Evolutionary conservation across 2,113 vertebrate genomes (phyloP).

Genomic region (Alethe diademata): DNA sequence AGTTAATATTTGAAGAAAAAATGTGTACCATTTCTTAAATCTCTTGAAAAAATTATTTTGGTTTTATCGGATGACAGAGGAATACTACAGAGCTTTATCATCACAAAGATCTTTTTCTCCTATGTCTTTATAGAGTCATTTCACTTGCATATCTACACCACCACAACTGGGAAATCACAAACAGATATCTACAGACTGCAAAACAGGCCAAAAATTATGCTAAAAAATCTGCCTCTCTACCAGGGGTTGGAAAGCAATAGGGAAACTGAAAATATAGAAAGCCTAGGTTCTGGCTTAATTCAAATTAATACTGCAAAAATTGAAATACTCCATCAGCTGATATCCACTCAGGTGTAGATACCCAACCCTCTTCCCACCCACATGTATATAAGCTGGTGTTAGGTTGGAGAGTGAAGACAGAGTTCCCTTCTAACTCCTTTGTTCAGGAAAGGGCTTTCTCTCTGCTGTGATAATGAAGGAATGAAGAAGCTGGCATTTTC

Average conservation of each 20-base stretch:
- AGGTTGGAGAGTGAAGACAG: background rate
- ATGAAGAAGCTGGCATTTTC: background rate
- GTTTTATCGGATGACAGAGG: background rate
- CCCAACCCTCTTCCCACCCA: background rate
- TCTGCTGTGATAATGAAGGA: background rate
- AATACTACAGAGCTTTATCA: background rate
- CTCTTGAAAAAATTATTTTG: background rate
- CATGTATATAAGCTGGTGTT: fast-evolving
- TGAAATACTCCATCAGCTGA: background rate
- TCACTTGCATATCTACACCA: background rate
- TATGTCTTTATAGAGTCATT: background rate
- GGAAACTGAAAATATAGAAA: background rate
- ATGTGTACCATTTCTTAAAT: background rate
- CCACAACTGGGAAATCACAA: background rate
- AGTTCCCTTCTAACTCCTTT: background rate
- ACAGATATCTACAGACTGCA: background rate
- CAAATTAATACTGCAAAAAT: background rate
- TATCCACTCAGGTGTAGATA: background rate
- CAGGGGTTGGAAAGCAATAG: background rate
- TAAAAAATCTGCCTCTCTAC: background rate
- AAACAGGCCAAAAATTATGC: background rate
- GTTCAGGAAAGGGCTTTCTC: background rate
- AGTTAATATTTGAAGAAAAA: background rate
- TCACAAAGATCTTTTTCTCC: background rate
- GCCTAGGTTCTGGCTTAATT: background rate